These are phyloP conservation scores for Neoarius graeffei DNA, from an alignment of 2,113 vertebrate genomes.

Conservation along the genomic window DNA sequence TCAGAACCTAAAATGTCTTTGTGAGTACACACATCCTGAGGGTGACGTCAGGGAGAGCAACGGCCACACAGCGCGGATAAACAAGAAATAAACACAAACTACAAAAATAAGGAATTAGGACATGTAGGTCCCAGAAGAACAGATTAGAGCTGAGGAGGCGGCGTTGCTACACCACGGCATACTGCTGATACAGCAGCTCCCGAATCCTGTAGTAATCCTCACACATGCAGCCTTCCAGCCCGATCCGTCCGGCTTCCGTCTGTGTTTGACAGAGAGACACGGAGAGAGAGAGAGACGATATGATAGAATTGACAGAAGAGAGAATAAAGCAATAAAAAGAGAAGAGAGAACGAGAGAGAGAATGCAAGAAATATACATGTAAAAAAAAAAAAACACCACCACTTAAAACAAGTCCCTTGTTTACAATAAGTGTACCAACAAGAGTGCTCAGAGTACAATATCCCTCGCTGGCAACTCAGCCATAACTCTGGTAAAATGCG, in stretches of 20 bases:
- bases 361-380: no score
- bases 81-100: conserved; percentile 45
- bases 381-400: no score
- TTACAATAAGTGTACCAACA: no score
- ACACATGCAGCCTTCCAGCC: conserved; percentile 96
- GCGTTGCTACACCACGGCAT: conserved; percentile 86
- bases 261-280: conserved; percentile 67
- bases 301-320: no score
- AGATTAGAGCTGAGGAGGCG: not conserved
- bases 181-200: conserved; percentile 96
- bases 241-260: conserved; percentile 97
- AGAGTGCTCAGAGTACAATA: no score
- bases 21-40: conserved; percentile 19
- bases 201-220: conserved; percentile 98
- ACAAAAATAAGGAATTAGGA: conserved; percentile 35
- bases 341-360: no score
- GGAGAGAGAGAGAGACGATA: no score
- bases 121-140: conserved; percentile 36
- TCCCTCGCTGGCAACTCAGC: no score
- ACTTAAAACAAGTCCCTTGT: no score
- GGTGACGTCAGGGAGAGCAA: conserved; percentile 42
- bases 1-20: not conserved
- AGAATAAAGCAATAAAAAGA: no score
- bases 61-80: conserved; percentile 37
- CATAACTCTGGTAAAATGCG: no score